Percentiles rank a stretch among this genome's conserved stretches.
Evolutionary conservation across 2,113 vertebrate genomes (phyloP).

Genomic region (Psittacula cyanocephala): DNA sequence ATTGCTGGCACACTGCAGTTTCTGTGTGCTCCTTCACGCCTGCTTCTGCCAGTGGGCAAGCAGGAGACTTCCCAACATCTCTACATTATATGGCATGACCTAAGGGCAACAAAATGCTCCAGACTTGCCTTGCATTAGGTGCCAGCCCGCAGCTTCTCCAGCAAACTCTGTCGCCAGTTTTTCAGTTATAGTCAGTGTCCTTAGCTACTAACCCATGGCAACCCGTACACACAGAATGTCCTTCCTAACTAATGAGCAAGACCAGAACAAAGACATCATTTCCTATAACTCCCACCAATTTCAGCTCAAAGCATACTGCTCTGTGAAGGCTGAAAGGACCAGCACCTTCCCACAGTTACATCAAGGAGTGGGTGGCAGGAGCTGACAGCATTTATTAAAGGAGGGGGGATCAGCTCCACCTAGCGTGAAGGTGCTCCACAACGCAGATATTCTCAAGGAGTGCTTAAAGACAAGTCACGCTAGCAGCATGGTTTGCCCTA

Average conservation of each 20-base stretch:
- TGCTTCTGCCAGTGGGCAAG: neutral
- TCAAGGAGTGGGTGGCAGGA: neutral
- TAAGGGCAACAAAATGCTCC: neutral
- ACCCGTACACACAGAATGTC: neutral
- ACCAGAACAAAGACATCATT: neutral
- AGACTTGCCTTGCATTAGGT: neutral
- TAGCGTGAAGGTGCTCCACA: neutral
- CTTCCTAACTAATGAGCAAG: neutral
- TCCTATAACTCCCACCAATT: neutral
- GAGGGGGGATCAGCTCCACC: neutral
- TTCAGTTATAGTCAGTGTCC: neutral
- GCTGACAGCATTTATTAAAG: neutral
- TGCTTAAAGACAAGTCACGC: neutral
- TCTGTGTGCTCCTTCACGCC: rapidly evolving
- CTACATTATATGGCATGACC: rapidly evolving
- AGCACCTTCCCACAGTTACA: neutral
- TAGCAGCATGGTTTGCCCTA: neutral
- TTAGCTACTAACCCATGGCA: neutral
- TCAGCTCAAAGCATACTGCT: neutral
- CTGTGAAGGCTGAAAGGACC: neutral
- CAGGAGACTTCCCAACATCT: neutral
- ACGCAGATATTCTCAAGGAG: neutral
- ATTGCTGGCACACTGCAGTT: neutral
- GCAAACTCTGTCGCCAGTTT: neutral
- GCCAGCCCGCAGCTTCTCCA: neutral